These are phyloP conservation scores for Vanessa tameamea DNA, from an alignment of 1,140 invertebrate genomes.

Conservation along the genomic window DNA sequence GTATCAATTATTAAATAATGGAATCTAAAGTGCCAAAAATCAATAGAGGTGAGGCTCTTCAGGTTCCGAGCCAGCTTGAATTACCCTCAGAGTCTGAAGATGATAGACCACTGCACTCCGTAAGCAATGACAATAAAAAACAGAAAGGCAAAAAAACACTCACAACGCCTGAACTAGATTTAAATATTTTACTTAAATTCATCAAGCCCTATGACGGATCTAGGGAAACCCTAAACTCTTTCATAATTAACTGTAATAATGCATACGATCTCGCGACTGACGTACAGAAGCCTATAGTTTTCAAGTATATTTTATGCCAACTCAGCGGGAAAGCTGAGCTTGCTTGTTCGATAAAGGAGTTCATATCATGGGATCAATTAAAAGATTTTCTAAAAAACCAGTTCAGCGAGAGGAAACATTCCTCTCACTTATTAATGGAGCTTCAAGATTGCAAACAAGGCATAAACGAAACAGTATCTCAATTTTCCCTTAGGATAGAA, in stretches of 20 bases:
- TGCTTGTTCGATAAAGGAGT: constrained; percentile 21
- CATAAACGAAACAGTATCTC: background rate
- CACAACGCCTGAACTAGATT: constrained; percentile 4
- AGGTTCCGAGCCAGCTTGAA: background rate
- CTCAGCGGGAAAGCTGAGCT: constrained; percentile 32
- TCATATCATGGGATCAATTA: constrained; percentile 20
- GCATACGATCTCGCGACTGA: constrained; percentile 18
- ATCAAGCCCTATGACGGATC: constrained; percentile 9
- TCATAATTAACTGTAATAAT: constrained; percentile 31
- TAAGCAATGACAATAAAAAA: background rate
- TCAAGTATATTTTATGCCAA: constrained; percentile 30
- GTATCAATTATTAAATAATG: too few relatives aligned
- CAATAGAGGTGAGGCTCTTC: too few relatives aligned
- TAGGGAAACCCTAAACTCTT: constrained; percentile 22
- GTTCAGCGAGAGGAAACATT: constrained; percentile 43
- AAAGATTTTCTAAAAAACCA: constrained; percentile 40
- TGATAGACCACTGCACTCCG: background rate
- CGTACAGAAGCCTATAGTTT: constrained; percentile 21
- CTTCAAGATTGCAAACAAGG: constrained; percentile 34
- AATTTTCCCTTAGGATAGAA: too few relatives aligned
- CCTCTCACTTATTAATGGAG: constrained; percentile 37
- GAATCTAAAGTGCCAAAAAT: too few relatives aligned
- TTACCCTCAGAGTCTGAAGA: background rate
- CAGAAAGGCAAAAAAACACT: background rate
- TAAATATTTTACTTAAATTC: constrained; percentile 28